These are phyloP conservation scores for Macrobrachium rosenbergii DNA, from an alignment of 1,140 invertebrate species.

Conservation along the genomic window DNA sequence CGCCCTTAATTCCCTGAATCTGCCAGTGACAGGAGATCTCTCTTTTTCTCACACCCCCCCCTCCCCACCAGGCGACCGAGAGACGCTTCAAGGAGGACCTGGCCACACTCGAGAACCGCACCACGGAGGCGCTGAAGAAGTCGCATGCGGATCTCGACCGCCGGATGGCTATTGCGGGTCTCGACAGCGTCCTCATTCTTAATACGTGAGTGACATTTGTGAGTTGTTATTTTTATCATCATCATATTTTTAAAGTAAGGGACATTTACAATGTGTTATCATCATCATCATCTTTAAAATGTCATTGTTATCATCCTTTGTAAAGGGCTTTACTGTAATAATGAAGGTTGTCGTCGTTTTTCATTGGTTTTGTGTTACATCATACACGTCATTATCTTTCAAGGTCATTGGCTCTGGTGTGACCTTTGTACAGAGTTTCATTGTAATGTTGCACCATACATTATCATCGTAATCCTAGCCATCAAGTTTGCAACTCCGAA, in stretches of 20 bases:
- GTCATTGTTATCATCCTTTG: too few relatives aligned
- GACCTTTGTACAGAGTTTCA: too few relatives aligned
- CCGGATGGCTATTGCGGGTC: constrained; percentile 42
- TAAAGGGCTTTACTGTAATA: too few relatives aligned
- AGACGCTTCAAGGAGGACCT: constrained; percentile 54
- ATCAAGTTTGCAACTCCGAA: too few relatives aligned
- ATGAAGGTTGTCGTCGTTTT: too few relatives aligned
- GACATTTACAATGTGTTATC: neutral
- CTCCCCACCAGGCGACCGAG: constrained; percentile 29
- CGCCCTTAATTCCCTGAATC: too few relatives aligned
- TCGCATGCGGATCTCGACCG: constrained; percentile 44
- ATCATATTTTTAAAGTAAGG: neutral
- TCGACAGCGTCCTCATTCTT: constrained; percentile 42
- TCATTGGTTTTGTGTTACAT: too few relatives aligned
- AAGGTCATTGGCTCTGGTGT: too few relatives aligned
- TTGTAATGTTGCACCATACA: too few relatives aligned
- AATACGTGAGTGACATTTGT: constrained; percentile 33
- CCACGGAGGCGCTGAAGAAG: constrained; percentile 43
- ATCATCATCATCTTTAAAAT: too few relatives aligned
- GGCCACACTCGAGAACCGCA: constrained; percentile 47
- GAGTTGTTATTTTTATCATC: neutral
- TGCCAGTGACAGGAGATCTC: neutral
- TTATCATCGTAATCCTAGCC: too few relatives aligned
- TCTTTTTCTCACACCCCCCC: neutral
- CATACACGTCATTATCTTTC: too few relatives aligned